Evolutionary conservation across 1,140 invertebrate genomes (phyloP).

Genomic region (Aphis gossypii): DNA sequence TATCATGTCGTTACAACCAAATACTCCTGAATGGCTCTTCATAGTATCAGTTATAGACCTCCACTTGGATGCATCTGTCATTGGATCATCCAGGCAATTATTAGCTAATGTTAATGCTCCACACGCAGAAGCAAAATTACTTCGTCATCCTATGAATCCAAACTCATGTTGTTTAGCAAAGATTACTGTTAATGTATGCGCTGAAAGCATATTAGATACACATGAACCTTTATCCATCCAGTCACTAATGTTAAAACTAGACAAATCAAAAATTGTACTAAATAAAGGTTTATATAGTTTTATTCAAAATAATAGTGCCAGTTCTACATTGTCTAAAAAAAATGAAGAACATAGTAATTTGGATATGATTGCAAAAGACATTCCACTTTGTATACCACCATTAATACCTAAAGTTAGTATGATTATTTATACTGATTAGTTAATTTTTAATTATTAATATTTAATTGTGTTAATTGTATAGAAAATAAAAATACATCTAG

Average conservation of each 20-base stretch:
- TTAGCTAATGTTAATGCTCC: slow-evolving; percentile 68
- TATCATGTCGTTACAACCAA: slow-evolving; percentile 73
- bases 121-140: slow-evolving; percentile 63
- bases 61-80: slow-evolving; percentile 78
- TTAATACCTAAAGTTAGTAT: slow-evolving; percentile 59
- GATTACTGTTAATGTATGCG: slow-evolving; percentile 74
- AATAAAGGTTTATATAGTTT: slow-evolving; percentile 74
- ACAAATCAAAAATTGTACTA: slow-evolving; percentile 72
- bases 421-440: neutral
- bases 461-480: slow-evolving; percentile 12
- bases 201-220: slow-evolving; percentile 77
- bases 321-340: neutral
- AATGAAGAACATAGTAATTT: neutral
- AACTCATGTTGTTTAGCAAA: slow-evolving; percentile 71
- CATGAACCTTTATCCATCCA: slow-evolving; percentile 80
- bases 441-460: neutral
- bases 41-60: slow-evolving; percentile 79
- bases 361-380: neutral
- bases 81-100: slow-evolving; percentile 75
- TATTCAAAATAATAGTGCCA: slow-evolving; percentile 64
- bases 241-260: slow-evolving; percentile 73
- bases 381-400: slow-evolving; percentile 24
- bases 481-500: slow-evolving; percentile 48
- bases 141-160: slow-evolving; percentile 59
- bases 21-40: slow-evolving; percentile 73